These are phyloP conservation scores for Melinaea marsaeus DNA, from an alignment of 2,888 invertebrate species.

Conservation along the genomic window DNA sequence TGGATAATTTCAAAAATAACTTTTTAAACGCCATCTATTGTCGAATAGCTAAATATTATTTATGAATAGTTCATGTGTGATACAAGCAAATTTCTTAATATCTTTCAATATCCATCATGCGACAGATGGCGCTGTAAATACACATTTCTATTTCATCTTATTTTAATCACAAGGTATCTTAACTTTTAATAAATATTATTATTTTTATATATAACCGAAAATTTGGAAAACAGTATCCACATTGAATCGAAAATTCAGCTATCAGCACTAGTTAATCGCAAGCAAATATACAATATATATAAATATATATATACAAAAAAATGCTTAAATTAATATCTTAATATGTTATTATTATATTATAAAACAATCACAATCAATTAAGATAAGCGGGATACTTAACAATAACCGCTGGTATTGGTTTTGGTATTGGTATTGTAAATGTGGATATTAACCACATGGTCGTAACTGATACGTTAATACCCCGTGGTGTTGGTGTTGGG, in stretches of 20 bases:
- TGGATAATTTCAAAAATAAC: too few species aligned
- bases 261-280: too few species aligned
- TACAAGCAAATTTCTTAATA: too few species aligned
- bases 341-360: too few species aligned
- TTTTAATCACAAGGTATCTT: background rate
- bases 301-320: too few species aligned
- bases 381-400: background rate
- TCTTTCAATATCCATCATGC: background rate
- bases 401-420: background rate
- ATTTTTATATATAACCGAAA: too few species aligned
- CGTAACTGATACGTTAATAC: conserved; percentile 60
- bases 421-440: background rate
- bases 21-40: conserved; percentile 5
- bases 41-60: background rate
- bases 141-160: background rate
- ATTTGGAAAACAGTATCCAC: too few species aligned
- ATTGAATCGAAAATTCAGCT: too few species aligned
- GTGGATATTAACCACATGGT: conserved; percentile 56
- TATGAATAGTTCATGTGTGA: background rate
- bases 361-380: too few species aligned
- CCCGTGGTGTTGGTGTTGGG: conserved; percentile 45
- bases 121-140: conserved; percentile 1
- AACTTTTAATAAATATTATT: background rate
- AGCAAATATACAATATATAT: too few species aligned
- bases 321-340: too few species aligned